A percentile compares a stretch with the other conserved stretches of the same genome.
Evolutionary conservation across 2,797 vertebrate species (phyloP).

Genomic region (Neosilurus mollespiculum): DNA sequence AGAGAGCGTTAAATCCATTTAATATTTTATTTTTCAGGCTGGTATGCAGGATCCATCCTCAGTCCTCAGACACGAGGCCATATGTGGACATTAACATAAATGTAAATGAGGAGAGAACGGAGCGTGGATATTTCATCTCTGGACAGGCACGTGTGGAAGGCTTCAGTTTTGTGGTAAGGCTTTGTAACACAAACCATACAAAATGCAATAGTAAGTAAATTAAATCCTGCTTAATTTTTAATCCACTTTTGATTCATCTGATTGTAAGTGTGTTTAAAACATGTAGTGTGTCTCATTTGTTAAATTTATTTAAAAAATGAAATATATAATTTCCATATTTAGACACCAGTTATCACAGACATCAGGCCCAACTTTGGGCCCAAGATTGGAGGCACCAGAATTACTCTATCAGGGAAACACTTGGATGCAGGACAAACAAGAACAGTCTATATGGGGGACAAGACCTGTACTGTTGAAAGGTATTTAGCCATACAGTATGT

Average conservation of each 20-base stretch:
- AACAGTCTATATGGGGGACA: conserved; percentile 72
- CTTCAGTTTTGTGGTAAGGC: conserved; percentile 82
- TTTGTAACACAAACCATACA: background rate
- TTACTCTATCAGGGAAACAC: conserved; percentile 79
- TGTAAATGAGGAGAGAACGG: conserved; percentile 68
- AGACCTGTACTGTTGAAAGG: conserved; percentile 72
- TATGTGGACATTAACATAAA: conserved; percentile 73
- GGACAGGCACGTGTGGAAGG: conserved; percentile 71
- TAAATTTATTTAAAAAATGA: background rate
- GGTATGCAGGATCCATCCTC: conserved; percentile 75
- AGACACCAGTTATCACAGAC: conserved; percentile 80
- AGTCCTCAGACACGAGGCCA: conserved; percentile 42
- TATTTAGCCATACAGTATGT: conserved; percentile 44
- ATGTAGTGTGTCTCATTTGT: background rate
- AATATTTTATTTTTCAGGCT: conserved; percentile 67
- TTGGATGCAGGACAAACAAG: conserved; percentile 76
- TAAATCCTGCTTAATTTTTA: background rate
- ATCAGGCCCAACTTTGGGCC: conserved; percentile 82
- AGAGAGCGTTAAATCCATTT: background rate
- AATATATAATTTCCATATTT: conserved; percentile 11
- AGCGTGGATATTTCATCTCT: conserved; percentile 69
- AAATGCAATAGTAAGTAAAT: background rate
- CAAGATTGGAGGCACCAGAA: conserved; percentile 78
- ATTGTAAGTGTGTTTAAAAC: background rate
- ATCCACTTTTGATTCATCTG: background rate